These are phyloP conservation scores for Hedya salicella DNA, from an alignment of 2,888 invertebrate species.

Conservation along the genomic window DNA sequence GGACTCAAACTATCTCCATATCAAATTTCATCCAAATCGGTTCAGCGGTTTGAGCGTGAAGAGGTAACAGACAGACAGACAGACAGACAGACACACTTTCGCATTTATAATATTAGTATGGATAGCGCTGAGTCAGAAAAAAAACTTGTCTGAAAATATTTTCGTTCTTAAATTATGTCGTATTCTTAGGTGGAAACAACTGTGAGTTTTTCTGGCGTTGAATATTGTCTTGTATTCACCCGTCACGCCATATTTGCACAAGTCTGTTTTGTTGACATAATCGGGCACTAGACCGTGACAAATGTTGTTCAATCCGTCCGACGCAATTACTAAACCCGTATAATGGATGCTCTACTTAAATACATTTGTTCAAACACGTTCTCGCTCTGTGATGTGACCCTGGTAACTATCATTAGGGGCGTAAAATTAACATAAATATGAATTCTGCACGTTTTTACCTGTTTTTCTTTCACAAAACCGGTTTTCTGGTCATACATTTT, in stretches of 20 bases:
- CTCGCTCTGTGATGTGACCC: slow-evolving; percentile 31
- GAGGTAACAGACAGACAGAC: too few relatives aligned
- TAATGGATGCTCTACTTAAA: slow-evolving; percentile 34
- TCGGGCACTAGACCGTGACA: slow-evolving; percentile 38
- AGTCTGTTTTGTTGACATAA: slow-evolving; percentile 39
- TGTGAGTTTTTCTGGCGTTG: slow-evolving; percentile 6
- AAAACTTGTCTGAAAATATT: not conserved
- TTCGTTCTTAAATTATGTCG: slow-evolving; percentile 2
- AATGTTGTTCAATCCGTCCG: slow-evolving; percentile 38
- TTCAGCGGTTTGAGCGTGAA: too few relatives aligned
- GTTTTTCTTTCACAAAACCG: slow-evolving; percentile 17
- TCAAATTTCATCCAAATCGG: too few relatives aligned
- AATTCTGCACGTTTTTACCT: slow-evolving; percentile 21
- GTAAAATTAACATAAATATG: slow-evolving; percentile 25
- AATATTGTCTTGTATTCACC: slow-evolving; percentile 32
- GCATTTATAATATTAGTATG: too few relatives aligned
- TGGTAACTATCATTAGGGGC: slow-evolving; percentile 2
- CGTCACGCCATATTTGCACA: slow-evolving; percentile 36
- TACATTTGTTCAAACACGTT: slow-evolving; percentile 35
- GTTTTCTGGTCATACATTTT: slow-evolving; percentile 18
- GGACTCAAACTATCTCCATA: too few relatives aligned
- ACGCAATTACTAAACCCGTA: slow-evolving; percentile 33
- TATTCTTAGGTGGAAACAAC: slow-evolving; percentile 3
- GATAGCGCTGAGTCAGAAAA: slow-evolving; percentile 4
- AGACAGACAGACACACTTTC: too few relatives aligned